These are phyloP conservation scores for Meda fulgida DNA, from an alignment of 2,797 vertebrate genomes.

Conservation along the genomic window DNA sequence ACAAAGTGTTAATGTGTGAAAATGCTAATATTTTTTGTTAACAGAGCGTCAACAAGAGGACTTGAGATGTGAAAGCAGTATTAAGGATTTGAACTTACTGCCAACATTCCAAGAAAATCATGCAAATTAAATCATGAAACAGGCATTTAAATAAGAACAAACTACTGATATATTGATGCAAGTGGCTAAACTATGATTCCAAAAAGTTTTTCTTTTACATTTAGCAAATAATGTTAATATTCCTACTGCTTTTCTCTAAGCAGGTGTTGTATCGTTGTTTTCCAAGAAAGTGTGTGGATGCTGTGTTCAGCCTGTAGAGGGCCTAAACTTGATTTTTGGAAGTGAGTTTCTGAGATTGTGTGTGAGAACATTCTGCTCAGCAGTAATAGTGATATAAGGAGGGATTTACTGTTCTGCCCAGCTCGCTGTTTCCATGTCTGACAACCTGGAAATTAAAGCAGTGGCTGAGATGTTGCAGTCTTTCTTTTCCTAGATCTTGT, in stretches of 20 bases:
- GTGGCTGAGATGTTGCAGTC: slow-evolving; percentile 53
- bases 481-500: neutral
- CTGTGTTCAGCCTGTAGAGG: slow-evolving; percentile 37
- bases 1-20: slow-evolving; percentile 38
- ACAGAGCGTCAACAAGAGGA: slow-evolving; percentile 4
- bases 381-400: slow-evolving; percentile 71
- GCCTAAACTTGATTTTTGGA: slow-evolving; percentile 56
- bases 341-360: slow-evolving; percentile 47
- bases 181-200: neutral
- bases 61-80: slow-evolving; percentile 52
- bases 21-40: slow-evolving; percentile 50
- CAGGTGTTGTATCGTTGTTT: neutral
- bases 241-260: neutral
- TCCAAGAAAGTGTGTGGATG: slow-evolving; percentile 7
- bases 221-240: neutral
- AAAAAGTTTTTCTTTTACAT: neutral
- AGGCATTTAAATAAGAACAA: slow-evolving; percentile 1
- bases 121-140: neutral
- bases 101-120: neutral
- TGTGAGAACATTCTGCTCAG: slow-evolving; percentile 60
- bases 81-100: slow-evolving; percentile 57
- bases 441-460: slow-evolving; percentile 75
- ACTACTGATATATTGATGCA: neutral
- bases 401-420: slow-evolving; percentile 67
- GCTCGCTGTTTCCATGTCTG: slow-evolving; percentile 67